phyloP scores from a whole-genome alignment of 2,797 vertebrate species.

The Microcaecilia unicolor region DNA sequence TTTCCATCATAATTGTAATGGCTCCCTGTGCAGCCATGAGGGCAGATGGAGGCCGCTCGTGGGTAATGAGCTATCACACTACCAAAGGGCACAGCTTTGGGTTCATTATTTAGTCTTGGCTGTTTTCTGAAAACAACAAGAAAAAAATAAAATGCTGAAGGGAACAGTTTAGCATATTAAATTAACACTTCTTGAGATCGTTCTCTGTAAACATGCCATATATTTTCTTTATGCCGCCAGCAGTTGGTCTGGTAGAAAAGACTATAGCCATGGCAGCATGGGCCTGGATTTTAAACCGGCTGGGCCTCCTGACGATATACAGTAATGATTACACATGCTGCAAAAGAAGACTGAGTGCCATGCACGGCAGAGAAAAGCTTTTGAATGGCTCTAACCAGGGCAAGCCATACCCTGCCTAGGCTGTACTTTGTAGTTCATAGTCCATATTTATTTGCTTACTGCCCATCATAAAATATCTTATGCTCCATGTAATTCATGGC shows the following conservation, averaged over 20 bases:
- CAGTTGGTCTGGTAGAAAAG: background rate
- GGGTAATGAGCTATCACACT: slow-evolving; percentile 97
- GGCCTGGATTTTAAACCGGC: no score
- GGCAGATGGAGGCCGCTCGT: slow-evolving; percentile 98
- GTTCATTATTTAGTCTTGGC: slow-evolving; percentile 88
- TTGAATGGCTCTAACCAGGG: no score
- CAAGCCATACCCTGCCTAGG: no score
- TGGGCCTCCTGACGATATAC: no score
- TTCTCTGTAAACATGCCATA: slow-evolving; percentile 59
- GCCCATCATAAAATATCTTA: no score
- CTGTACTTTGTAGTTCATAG: no score
- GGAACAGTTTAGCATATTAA: slow-evolving; percentile 66
- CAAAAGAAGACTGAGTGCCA: no score
- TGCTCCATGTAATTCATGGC: no score
- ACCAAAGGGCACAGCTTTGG: slow-evolving; percentile 84
- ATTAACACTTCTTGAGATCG: slow-evolving; percentile 67
- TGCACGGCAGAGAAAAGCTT: no score
- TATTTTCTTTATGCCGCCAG: slow-evolving; percentile 48
- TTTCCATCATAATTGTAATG: slow-evolving; percentile 99
- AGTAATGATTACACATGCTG: no score
- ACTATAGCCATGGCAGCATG: no score
- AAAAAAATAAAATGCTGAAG: slow-evolving; percentile 64
- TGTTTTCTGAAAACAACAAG: slow-evolving; percentile 70
- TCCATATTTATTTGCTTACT: no score
- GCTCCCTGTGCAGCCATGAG: slow-evolving; percentile 97